A percentile compares a stretch with the other conserved stretches of the same genome.
phyloP scores from a whole-genome alignment of 2,113 vertebrate species.

The Salminus brasiliensis region DNA sequence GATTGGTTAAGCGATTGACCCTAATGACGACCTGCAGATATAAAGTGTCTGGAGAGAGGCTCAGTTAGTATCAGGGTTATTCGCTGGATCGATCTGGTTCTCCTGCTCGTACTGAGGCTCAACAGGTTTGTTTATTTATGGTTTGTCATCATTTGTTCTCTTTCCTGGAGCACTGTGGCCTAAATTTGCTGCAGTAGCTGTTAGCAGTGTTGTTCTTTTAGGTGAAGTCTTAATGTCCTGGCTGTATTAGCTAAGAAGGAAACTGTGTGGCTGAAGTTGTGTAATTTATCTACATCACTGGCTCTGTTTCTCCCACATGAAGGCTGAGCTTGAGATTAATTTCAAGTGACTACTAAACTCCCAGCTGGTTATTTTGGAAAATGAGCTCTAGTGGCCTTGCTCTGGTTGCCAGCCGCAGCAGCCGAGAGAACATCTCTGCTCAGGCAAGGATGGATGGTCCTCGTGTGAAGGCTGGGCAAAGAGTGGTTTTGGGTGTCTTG shows the following conservation, averaged over 20 bases:
- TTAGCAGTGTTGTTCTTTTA: no score
- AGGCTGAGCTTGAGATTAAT: not conserved
- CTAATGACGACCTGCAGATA: not conserved
- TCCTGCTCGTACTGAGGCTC: not conserved
- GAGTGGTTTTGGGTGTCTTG: constrained; percentile 82
- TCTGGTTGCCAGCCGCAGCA: constrained; percentile 10
- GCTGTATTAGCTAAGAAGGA: no score
- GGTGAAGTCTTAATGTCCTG: no score
- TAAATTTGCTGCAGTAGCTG: not conserved
- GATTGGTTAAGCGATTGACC: not conserved
- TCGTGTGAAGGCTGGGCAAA: constrained; percentile 62
- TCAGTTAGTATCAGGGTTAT: not conserved
- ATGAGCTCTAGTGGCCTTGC: constrained; percentile 61
- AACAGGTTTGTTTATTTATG: constrained; percentile 8
- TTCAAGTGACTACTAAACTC: not conserved
- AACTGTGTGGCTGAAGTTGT: no score
- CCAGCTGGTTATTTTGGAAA: constrained; percentile 26
- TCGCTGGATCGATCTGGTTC: no score
- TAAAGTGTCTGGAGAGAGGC: not conserved
- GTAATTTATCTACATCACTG: no score
- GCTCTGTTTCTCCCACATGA: not conserved
- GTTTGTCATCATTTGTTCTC: not conserved
- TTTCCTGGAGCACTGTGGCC: not conserved
- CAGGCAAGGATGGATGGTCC: constrained; percentile 50
- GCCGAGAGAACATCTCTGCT: constrained; percentile 59